Conservation (phyloP, 2,888 invertebrate species). For the Drosophila conformis region DNA sequence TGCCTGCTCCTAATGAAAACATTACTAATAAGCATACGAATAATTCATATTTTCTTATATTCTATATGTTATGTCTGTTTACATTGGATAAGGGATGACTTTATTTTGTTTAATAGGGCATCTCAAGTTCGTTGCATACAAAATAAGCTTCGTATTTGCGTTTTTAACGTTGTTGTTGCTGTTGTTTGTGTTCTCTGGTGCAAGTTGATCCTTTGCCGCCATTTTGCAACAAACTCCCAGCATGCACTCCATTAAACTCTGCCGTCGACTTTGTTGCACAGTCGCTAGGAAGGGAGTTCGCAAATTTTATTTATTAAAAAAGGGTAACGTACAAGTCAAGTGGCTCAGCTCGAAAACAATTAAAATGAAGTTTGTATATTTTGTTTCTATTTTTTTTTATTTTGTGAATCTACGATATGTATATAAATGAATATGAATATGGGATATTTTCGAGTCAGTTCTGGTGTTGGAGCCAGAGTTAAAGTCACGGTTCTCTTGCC, state of each 20-base stretch:
- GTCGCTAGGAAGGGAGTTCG: conserved; percentile 25
- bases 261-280: conserved; percentile 77
- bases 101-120: conserved; percentile 9
- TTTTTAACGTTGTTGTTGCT: conserved; percentile 41
- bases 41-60: background rate
- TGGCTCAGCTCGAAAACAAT: conserved; percentile 79
- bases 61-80: background rate
- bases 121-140: conserved; percentile 15
- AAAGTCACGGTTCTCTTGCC: conserved; percentile 37
- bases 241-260: conserved; percentile 80
- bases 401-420: conserved; percentile 10
- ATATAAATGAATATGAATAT: background rate
- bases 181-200: conserved; percentile 53
- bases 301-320: conserved; percentile 80
- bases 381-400: conserved; percentile 14
- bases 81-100: background rate
- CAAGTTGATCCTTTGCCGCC: conserved; percentile 81
- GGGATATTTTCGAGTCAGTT: conserved; percentile 27
- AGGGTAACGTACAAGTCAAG: conserved; percentile 77
- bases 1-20: background rate
- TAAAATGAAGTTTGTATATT: conserved; percentile 72
- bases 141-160: conserved; percentile 25
- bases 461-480: conserved; percentile 6
- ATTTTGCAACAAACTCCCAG: conserved; percentile 71
- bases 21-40: background rate